Evolutionary conservation across 37 sponge, comb jelly and placozoan genomes (phyloP).

Genomic region (Aphrocallistes beatrix): DNA sequence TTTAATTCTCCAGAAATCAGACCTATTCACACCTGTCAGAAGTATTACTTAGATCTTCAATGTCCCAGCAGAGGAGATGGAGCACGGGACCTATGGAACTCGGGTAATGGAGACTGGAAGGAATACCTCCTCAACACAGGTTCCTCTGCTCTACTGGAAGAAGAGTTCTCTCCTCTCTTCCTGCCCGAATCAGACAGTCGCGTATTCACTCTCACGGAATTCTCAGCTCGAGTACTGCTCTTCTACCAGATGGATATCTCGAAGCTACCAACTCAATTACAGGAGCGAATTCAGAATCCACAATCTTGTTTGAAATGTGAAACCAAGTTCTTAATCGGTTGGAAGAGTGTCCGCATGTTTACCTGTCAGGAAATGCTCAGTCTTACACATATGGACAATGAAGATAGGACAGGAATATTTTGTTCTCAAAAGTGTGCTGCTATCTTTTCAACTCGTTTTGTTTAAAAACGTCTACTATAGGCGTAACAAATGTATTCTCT

Average conservation of each 20-base stretch:
- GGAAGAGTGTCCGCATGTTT: background rate
- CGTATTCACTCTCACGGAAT: background rate
- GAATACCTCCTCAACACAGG: background rate
- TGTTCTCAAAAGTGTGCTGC: background rate
- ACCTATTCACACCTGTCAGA: slow-evolving; percentile 9
- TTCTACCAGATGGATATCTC: background rate
- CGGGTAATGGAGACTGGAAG: too few species aligned
- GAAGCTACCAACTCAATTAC: background rate
- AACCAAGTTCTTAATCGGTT: background rate
- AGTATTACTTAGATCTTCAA: background rate
- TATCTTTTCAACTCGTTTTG: too few species aligned
- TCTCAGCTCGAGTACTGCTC: background rate
- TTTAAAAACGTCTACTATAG: too few species aligned
- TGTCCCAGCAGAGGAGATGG: background rate
- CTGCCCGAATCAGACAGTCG: background rate
- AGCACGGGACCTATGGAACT: background rate
- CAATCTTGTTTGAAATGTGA: background rate
- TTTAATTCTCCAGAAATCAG: slow-evolving; percentile 7
- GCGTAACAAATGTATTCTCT: too few species aligned
- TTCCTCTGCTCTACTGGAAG: background rate
- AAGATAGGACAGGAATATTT: background rate
- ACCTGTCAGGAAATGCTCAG: background rate
- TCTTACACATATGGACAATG: background rate
- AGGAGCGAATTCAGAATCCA: background rate
- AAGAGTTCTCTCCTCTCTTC: slow-evolving; percentile 5